Evolutionary conservation across 2,888 invertebrate genomes (phyloP).

Genomic region (Beris morrisii): DNA sequence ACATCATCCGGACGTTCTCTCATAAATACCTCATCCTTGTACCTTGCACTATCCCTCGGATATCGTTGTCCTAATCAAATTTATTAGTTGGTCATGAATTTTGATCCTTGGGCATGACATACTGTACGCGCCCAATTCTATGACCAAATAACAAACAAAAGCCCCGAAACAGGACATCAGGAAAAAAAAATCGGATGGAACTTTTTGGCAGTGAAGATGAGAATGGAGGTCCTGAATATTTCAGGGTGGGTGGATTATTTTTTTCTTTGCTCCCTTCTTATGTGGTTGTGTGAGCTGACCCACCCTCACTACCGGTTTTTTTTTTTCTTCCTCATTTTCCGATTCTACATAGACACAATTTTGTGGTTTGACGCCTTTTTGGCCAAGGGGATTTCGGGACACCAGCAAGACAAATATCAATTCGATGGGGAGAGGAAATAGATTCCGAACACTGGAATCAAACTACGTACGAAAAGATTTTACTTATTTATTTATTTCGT

Average conservation of each 20-base stretch:
- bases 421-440: too few relatives aligned
- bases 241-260: slow-evolving; percentile 2
- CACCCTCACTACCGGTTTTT: slow-evolving; percentile 8
- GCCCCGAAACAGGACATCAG: slow-evolving; percentile 2
- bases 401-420: too few relatives aligned
- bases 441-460: too few relatives aligned
- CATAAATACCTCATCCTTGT: not conserved
- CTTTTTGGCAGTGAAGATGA: not conserved
- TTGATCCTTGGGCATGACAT: slow-evolving; percentile 38
- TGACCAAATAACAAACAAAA: slow-evolving; percentile 32
- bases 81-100: slow-evolving; percentile 40
- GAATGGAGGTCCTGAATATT: slow-evolving; percentile 1
- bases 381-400: too few relatives aligned
- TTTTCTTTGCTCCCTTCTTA: slow-evolving; percentile 3
- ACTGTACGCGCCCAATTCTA: slow-evolving; percentile 21
- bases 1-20: slow-evolving; percentile 17
- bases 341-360: not conserved
- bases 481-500: too few relatives aligned
- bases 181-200: slow-evolving; percentile 10
- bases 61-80: slow-evolving; percentile 40
- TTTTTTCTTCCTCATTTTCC: not conserved
- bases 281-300: slow-evolving; percentile 12
- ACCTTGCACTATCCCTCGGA: slow-evolving; percentile 24
- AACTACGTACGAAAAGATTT: too few relatives aligned
- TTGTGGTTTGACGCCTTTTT: slow-evolving; percentile 26